A percentile compares a stretch with the other conserved stretches of the same genome.
Evolutionary conservation across 2,113 vertebrate species (phyloP).

Genomic region (Rhegmatorhina hoffmannsi): DNA sequence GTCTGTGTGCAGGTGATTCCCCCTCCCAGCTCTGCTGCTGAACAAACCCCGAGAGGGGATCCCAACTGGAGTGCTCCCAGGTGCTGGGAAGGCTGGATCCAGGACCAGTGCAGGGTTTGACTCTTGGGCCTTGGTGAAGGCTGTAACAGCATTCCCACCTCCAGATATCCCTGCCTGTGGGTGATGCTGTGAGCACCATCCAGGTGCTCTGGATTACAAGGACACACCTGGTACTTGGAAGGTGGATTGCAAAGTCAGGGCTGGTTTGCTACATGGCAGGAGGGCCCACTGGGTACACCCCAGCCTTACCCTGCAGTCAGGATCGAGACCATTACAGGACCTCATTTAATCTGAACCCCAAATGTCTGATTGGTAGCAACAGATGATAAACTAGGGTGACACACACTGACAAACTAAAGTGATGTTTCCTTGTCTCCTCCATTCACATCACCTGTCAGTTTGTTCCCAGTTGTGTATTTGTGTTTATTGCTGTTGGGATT

Average conservation of each 20-base stretch:
- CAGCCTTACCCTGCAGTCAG: neutral
- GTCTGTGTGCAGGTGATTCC: accelerated
- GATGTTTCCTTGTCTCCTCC: neutral
- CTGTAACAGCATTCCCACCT: neutral
- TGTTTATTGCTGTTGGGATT: neutral
- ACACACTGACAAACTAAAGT: neutral
- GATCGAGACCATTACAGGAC: neutral
- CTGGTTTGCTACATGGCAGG: accelerated
- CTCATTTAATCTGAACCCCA: neutral
- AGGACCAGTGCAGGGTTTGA: neutral
- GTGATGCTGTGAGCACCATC: accelerated
- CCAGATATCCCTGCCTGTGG: neutral
- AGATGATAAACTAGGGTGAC: neutral
- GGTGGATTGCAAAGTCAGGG: neutral
- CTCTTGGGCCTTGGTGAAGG: neutral
- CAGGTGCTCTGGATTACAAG: neutral
- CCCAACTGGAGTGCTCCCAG: neutral
- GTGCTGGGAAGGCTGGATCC: neutral
- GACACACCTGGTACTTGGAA: neutral
- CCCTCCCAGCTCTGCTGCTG: neutral
- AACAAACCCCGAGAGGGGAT: neutral
- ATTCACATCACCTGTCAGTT: neutral
- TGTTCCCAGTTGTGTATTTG: neutral
- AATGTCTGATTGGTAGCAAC: neutral
- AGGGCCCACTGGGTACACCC: neutral